Evolutionary conservation across 2,888 invertebrate genomes (phyloP).

Genomic region (Brachylomia viminalis): DNA sequence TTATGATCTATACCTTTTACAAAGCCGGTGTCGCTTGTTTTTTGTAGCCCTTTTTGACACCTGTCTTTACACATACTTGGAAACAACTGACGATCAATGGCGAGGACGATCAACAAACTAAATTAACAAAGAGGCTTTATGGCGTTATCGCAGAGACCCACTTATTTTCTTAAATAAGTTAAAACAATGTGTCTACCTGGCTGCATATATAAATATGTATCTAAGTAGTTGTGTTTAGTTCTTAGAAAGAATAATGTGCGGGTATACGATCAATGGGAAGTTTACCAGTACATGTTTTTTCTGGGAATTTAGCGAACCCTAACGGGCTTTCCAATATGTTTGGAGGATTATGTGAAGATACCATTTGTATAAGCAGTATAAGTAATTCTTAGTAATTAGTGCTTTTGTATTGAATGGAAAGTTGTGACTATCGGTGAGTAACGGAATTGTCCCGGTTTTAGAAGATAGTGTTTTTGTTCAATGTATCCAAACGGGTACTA

Average conservation of each 20-base stretch:
- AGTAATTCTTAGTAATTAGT: conserved; percentile 25
- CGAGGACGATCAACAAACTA: too few relatives aligned
- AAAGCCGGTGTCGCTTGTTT: not conserved
- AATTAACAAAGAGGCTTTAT: conserved; percentile 1
- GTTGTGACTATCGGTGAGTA: conserved; percentile 16
- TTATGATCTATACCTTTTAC: not conserved
- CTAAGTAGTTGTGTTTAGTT: conserved; percentile 1
- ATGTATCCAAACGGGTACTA: not conserved
- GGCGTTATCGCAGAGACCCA: not conserved
- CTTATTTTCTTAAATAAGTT: too few relatives aligned
- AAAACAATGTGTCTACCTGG: conserved; percentile 58
- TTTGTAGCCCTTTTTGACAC: not conserved
- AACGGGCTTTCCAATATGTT: conserved; percentile 40
- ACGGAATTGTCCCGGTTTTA: not conserved
- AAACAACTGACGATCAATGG: not conserved
- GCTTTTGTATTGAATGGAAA: conserved; percentile 21
- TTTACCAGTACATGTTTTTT: conserved; percentile 28
- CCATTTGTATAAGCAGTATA: conserved; percentile 2
- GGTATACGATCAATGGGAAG: conserved; percentile 11
- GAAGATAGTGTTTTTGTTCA: not conserved
- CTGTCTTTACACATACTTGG: not conserved
- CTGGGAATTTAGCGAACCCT: conserved; percentile 21
- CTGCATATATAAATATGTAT: too few relatives aligned
- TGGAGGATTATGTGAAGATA: conserved; percentile 23
- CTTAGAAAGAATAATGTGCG: conserved; percentile 39